Percentiles rank a stretch among this genome's conserved stretches.
phyloP scores from a whole-genome alignment of 2,113 vertebrate genomes.

The Ptilonorhynchus violaceus region DNA sequence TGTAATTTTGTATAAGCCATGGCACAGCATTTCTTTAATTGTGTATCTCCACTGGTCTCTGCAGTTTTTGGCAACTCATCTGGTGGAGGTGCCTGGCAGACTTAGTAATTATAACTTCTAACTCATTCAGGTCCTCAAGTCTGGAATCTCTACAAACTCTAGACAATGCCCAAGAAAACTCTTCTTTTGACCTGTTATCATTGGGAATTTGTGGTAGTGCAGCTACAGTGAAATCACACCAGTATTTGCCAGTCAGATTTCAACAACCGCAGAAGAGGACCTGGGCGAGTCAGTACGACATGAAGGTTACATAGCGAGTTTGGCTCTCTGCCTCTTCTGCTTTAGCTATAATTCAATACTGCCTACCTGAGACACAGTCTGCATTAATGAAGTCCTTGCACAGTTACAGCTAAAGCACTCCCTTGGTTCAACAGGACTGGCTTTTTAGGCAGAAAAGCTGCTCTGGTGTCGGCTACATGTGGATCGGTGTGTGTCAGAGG shows the following conservation, averaged over 20 bases:
- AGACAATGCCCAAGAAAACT: background rate
- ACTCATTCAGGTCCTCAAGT: background rate
- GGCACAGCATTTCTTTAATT: background rate
- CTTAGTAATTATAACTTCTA: background rate
- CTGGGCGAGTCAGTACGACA: background rate
- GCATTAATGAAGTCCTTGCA: background rate
- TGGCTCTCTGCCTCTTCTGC: background rate
- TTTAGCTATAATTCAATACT: background rate
- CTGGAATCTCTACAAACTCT: background rate
- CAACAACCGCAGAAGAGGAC: background rate
- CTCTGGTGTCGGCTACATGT: background rate
- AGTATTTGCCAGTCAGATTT: background rate
- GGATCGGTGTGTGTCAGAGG: background rate
- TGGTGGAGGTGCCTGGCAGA: background rate
- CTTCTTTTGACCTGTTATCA: background rate
- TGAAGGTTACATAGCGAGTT: background rate
- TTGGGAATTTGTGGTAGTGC: background rate
- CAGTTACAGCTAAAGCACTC: background rate
- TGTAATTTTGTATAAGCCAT: background rate
- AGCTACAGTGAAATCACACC: background rate
- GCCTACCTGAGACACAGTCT: background rate
- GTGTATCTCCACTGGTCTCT: background rate
- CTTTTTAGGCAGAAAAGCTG: background rate
- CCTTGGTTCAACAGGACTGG: background rate
- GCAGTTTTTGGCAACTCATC: background rate